Evolutionary conservation across 2,888 invertebrate species (phyloP).

Genomic region (Drosophila hamatofila): DNA sequence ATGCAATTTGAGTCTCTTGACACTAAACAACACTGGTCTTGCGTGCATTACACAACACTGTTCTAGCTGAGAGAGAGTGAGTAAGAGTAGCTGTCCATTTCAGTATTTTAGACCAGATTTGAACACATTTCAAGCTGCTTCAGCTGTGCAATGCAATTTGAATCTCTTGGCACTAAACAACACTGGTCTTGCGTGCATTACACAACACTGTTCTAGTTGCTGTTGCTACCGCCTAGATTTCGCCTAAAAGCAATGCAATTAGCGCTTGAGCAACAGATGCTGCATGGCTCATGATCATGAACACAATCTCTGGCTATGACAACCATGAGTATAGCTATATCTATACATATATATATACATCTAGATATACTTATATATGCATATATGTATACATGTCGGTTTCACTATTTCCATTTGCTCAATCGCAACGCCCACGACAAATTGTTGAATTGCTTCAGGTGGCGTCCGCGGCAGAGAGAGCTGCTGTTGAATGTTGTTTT

Average conservation of each 20-base stretch:
- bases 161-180: background rate
- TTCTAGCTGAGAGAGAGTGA: background rate
- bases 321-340: constrained; percentile 1
- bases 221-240: too few relatives aligned
- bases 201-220: background rate
- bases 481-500: constrained; percentile 41
- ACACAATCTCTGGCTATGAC: background rate
- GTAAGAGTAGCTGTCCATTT: background rate
- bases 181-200: background rate
- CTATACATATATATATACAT: background rate
- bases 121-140: background rate
- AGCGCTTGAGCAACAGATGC: background rate
- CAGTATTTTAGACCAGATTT: background rate
- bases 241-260: background rate
- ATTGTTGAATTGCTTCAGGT: constrained; percentile 32
- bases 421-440: constrained; percentile 43
- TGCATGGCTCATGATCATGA: background rate
- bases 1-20: background rate
- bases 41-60: constrained; percentile 1
- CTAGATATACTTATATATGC: background rate
- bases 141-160: too few relatives aligned
- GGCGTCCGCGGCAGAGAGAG: constrained; percentile 18
- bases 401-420: constrained; percentile 2
- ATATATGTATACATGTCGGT: constrained; percentile 1
- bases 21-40: background rate